These are phyloP conservation scores for Ormyrus rosae DNA, from an alignment of 2,888 invertebrate species.

Conservation along the genomic window DNA sequence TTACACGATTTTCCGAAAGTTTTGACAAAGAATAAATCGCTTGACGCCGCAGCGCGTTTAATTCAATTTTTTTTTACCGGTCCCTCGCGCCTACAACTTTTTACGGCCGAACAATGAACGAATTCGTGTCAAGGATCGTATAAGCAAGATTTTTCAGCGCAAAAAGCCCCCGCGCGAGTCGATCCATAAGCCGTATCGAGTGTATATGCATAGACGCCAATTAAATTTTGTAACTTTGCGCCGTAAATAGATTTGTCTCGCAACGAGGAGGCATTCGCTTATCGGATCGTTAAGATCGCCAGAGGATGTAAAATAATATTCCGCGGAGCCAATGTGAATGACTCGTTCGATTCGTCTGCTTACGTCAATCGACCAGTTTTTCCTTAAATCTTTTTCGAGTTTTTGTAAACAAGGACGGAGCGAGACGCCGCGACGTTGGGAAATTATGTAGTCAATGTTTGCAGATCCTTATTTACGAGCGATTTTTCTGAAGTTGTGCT, in stretches of 20 bases:
- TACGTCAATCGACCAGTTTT: constrained; percentile 45
- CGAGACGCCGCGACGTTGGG: too few species aligned
- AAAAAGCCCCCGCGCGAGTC: neutral
- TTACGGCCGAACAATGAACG: constrained; percentile 45
- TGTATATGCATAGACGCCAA: constrained; percentile 13
- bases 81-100: constrained; percentile 21
- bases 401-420: neutral
- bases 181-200: neutral
- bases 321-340: neutral
- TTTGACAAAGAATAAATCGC: constrained; percentile 18
- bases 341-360: constrained; percentile 13
- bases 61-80: constrained; percentile 15
- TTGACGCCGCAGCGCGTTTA: constrained; percentile 2
- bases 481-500: too few species aligned
- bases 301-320: constrained; percentile 16
- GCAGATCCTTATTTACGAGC: too few species aligned
- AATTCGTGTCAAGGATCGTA: constrained; percentile 49
- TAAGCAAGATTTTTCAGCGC: constrained; percentile 30
- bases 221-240: constrained; percentile 37
- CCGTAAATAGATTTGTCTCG: neutral
- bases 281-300: constrained; percentile 24
- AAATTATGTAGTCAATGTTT: too few species aligned
- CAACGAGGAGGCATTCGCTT: neutral
- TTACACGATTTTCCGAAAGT: neutral
- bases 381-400: constrained; percentile 16